These are phyloP conservation scores for Sisor rabdophorus DNA, from an alignment of 2,113 vertebrate species.

Conservation along the genomic window DNA sequence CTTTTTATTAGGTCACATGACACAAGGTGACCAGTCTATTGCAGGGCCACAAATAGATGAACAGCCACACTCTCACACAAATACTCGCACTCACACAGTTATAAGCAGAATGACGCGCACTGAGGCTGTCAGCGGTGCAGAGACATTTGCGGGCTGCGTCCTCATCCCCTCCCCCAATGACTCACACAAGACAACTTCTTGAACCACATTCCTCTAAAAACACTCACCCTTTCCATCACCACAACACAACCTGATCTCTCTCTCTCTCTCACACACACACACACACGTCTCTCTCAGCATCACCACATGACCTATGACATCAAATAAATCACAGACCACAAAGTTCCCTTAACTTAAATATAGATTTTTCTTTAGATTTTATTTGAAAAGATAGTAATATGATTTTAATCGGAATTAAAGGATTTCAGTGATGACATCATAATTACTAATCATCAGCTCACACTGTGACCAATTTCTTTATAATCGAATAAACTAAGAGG, in stretches of 20 bases:
- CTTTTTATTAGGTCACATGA: too few relatives aligned
- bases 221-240: slow-evolving; percentile 66
- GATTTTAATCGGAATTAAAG: not conserved
- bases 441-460: not conserved
- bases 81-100: not conserved
- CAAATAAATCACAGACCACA: not conserved
- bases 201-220: slow-evolving; percentile 79
- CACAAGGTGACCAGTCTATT: too few relatives aligned
- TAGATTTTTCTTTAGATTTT: not conserved
- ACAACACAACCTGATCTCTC: slow-evolving; percentile 67
- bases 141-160: slow-evolving; percentile 37
- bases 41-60: too few relatives aligned
- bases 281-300: slow-evolving; percentile 42
- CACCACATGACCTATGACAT: not conserved
- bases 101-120: slow-evolving; percentile 17
- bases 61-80: not conserved
- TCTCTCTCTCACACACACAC: slow-evolving; percentile 62
- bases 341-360: not conserved
- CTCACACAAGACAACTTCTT: slow-evolving; percentile 68
- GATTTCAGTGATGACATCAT: not conserved
- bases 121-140: slow-evolving; percentile 28
- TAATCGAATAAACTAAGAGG: not conserved
- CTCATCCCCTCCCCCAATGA: slow-evolving; percentile 29
- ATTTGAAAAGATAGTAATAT: not conserved
- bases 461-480: not conserved